Percentiles rank a stretch among this genome's conserved stretches.
phyloP scores from a whole-genome alignment of 2,888 invertebrate genomes.

The Pterobdella sp. region DNA sequence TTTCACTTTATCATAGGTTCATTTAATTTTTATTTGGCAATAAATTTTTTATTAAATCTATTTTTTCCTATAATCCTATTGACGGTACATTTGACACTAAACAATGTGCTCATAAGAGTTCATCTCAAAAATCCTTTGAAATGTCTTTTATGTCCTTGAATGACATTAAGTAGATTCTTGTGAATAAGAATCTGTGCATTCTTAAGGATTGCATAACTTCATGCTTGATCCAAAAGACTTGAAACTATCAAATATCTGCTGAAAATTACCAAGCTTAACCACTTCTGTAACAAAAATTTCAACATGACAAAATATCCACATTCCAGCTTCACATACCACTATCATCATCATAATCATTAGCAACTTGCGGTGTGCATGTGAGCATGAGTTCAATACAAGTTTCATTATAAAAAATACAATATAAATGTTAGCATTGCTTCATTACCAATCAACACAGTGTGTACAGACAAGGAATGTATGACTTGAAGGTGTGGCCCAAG shows the following conservation, averaged over 20 bases:
- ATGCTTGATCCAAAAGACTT: no score
- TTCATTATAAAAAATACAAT: background rate
- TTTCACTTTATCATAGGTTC: background rate
- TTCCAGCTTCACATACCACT: background rate
- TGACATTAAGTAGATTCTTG: no score
- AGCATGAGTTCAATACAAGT: background rate
- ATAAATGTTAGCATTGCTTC: background rate
- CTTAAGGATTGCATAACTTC: no score
- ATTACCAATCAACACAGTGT: constrained; percentile 41
- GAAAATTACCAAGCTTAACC: no score
- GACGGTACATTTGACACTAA: background rate
- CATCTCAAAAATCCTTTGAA: background rate
- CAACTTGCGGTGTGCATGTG: background rate
- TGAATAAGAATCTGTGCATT: no score
- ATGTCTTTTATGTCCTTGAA: no score
- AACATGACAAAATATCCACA: no score
- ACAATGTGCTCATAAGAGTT: background rate
- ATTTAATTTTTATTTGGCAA: background rate
- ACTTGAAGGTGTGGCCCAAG: constrained; percentile 81
- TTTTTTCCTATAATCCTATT: background rate
- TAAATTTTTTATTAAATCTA: background rate
- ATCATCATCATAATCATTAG: background rate
- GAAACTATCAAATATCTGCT: no score
- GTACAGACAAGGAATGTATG: constrained; percentile 64
- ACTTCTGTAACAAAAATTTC: no score